Evolutionary conservation across 1,140 invertebrate species (phyloP), one percentile per base, ranked within the genome.

Genomic region (Teleogryllus occipitalis): DNA sequence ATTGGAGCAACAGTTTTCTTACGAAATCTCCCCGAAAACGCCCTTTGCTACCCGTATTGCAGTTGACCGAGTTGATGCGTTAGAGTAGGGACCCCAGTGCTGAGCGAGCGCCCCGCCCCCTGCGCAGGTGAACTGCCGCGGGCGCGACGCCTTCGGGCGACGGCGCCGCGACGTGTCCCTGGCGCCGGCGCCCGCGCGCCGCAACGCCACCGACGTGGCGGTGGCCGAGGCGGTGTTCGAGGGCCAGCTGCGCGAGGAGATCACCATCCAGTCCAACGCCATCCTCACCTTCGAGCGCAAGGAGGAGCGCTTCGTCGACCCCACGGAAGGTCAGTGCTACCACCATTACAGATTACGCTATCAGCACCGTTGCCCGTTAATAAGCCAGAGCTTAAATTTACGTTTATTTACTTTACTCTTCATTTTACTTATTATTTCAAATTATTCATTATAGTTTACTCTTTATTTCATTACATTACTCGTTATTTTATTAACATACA

Each of bases 231-330:
- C 92, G 79, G 87, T 89, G 77, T 89, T 91, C 81, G 92, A 93
- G 84, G 96, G 95, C 79, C 93, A 96, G 85, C 88, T 97, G 81
- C 89, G 95, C 83, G 96, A 97, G 89, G 96, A 97, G 88, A 97
- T 97, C 80, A 95, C 93, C 47, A 96, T 97, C 72, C 92, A 94
- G 82, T 97, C 96, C 12, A 97, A 97, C 87, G 92, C 94, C 78
- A 97, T 98, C 83, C 87, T 96, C 80, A 97, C 96, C 75, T 90
- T 96, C 81, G 96, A 98, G 86, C 91, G 93, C 84, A 91, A 92
- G 83, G 94, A 96, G 84, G 89, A 91, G 86, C 86, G 91, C 85
- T 87, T 88, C 76, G 85, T 90, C 83, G 90, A 92, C 88, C 89
- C 92, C 83, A 88, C 89, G 83, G 91, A 92, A 89, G 90, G 93